A percentile compares a stretch with the other conserved stretches of the same genome.
Conservation (phyloP, 2,113 vertebrate species). For the Gallinago undulata region DNA sequence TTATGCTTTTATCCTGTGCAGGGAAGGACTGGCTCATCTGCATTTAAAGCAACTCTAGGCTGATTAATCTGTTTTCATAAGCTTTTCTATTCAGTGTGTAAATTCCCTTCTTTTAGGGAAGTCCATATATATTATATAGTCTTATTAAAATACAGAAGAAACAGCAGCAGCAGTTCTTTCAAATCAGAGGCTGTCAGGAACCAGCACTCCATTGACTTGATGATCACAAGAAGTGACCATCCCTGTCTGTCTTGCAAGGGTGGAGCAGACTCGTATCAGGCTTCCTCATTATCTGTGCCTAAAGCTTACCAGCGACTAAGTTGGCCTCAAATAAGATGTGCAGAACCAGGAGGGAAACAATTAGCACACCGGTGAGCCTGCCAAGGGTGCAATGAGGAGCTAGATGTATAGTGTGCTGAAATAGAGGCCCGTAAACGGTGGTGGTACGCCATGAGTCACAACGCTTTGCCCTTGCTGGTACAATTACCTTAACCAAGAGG, state of each 20-base stretch:
- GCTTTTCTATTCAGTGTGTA: not conserved
- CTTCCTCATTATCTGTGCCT: not conserved
- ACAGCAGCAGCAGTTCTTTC: not conserved
- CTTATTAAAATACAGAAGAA: not conserved
- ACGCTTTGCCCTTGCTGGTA: not conserved
- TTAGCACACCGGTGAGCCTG: not conserved
- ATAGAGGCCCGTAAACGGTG: not conserved
- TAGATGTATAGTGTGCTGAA: not conserved
- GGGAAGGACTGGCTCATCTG: not conserved
- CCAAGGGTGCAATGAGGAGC: rapidly evolving
- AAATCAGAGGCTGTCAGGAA: not conserved
- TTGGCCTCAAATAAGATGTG: not conserved
- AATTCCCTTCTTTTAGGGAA: not conserved
- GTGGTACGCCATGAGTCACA: not conserved
- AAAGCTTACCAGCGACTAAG: not conserved
- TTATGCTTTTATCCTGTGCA: not conserved
- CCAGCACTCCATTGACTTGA: not conserved
- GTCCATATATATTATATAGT: not conserved
- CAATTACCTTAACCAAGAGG: not conserved
- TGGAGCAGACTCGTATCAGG: not conserved
- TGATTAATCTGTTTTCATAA: slow-evolving; percentile 6
- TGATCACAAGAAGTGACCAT: not conserved
- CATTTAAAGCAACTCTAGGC: not conserved
- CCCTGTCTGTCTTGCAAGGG: not conserved
- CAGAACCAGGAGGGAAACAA: not conserved